These are phyloP conservation scores for Pogonognathellus flavescens DNA, from an alignment of 1,140 invertebrate species.

Conservation along the genomic window DNA sequence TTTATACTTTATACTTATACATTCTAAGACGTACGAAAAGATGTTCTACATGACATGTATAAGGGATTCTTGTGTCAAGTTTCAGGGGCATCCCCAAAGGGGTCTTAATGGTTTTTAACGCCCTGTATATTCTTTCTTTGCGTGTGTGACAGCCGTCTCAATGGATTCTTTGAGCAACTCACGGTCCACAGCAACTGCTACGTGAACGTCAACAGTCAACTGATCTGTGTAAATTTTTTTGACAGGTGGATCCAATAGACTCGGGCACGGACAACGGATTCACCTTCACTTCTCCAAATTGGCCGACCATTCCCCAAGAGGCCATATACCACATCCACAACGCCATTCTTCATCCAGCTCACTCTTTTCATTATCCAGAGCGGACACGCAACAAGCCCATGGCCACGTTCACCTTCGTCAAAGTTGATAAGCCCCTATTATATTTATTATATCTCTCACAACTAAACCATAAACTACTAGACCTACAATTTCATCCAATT, in stretches of 20 bases:
- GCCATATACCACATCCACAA: slow-evolving; percentile 73
- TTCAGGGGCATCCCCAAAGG: too few species aligned
- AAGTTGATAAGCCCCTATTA: slow-evolving; percentile 61
- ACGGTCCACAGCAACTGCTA: too few species aligned
- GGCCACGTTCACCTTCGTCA: slow-evolving; percentile 70
- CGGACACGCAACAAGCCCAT: slow-evolving; percentile 69
- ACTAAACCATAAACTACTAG: too few species aligned
- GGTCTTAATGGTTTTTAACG: too few species aligned
- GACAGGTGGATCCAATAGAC: slow-evolving; percentile 75
- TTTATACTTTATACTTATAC: too few species aligned
- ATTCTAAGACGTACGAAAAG: too few species aligned
- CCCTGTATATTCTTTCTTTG: too few species aligned
- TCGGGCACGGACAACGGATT: slow-evolving; percentile 79
- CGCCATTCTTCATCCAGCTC: slow-evolving; percentile 71
- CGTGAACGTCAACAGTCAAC: background rate
- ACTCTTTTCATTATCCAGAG: slow-evolving; percentile 73
- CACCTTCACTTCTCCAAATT: slow-evolving; percentile 77
- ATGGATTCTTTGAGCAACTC: background rate
- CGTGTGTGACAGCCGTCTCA: background rate
- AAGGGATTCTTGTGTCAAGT: too few species aligned
- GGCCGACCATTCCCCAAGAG: slow-evolving; percentile 74
- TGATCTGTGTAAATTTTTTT: slow-evolving; percentile 11
- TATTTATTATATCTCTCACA: background rate
- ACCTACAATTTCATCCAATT: background rate
- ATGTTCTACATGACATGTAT: background rate